phyloP scores from a whole-genome alignment of 2,797 vertebrate genomes.

The Onychomys torridus region DNA sequence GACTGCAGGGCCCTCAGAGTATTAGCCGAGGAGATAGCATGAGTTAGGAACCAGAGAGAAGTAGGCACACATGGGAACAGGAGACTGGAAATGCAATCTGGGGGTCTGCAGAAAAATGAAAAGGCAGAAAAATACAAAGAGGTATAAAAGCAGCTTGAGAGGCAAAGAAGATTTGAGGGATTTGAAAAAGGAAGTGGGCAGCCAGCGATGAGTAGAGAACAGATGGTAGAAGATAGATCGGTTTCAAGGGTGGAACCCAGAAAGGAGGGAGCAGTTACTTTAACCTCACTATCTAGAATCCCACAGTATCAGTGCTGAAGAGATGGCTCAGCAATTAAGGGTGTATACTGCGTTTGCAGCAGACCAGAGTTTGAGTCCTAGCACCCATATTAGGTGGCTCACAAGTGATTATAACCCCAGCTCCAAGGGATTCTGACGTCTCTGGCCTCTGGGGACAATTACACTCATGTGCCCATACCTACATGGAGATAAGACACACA shows the following conservation, averaged over 20 bases:
- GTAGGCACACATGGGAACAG: neutral
- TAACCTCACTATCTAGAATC: neutral
- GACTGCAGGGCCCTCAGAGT: neutral
- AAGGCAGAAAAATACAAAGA: slow-evolving; percentile 1
- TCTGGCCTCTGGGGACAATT: neutral
- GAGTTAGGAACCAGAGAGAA: slow-evolving; percentile 32
- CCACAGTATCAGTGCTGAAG: neutral
- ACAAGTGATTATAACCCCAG: neutral
- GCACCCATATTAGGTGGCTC: neutral
- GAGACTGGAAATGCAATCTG: neutral
- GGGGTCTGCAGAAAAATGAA: slow-evolving; percentile 5
- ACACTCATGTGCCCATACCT: neutral
- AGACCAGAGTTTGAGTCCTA: neutral
- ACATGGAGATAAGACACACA: neutral
- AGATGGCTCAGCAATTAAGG: neutral
- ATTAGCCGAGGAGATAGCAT: slow-evolving; percentile 3
- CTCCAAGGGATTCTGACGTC: neutral
- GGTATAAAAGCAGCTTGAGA: neutral
- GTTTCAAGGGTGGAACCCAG: neutral
- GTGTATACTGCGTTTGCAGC: neutral
- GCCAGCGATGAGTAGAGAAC: neutral
- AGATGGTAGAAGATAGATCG: slow-evolving; percentile 18
- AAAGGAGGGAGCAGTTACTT: neutral
- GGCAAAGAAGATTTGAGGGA: slow-evolving; percentile 3
- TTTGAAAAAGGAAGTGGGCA: neutral